These are phyloP conservation scores for Dolomedes plantarius DNA, from an alignment of 2,888 invertebrate species.

Conservation along the genomic window DNA sequence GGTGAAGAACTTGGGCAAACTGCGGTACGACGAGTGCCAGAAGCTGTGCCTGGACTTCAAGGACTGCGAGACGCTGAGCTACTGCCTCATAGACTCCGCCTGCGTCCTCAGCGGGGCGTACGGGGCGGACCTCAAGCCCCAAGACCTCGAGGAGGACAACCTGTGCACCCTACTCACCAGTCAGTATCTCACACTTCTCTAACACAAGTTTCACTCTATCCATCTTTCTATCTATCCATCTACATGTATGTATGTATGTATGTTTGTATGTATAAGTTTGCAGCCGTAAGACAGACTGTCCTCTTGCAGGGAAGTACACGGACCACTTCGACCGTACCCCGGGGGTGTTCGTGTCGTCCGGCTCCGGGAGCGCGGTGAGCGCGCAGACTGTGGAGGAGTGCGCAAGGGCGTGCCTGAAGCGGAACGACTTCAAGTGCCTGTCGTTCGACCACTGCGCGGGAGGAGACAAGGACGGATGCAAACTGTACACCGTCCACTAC, in stretches of 20 bases:
- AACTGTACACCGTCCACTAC: constrained; percentile 34
- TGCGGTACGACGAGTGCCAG: constrained; percentile 59
- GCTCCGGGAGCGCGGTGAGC: constrained; percentile 11
- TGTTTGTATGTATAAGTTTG: no score
- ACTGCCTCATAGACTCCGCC: constrained; percentile 28
- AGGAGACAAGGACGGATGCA: constrained; percentile 19
- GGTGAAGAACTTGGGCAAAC: constrained; percentile 45
- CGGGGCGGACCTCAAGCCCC: constrained; percentile 15
- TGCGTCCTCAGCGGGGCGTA: constrained; percentile 28
- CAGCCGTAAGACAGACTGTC: no score
- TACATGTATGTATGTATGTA: no score
- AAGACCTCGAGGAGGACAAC: constrained; percentile 17
- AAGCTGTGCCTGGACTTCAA: constrained; percentile 48
- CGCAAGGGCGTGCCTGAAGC: constrained; percentile 36
- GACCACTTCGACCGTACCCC: constrained; percentile 50
- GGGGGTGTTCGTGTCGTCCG: constrained; percentile 1
- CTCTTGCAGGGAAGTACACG: constrained; percentile 48
- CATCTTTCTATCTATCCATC: no score
- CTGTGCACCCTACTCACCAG: constrained; percentile 39
- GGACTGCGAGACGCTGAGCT: constrained; percentile 57
- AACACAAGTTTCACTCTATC: no score
- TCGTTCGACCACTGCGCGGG: constrained; percentile 63
- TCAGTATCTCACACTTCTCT: no score
- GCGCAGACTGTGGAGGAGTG: constrained; percentile 32
- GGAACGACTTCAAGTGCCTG: constrained; percentile 31